Conservation (phyloP, 2,113 vertebrate genomes). For the Jaculus jaculus region DNA sequence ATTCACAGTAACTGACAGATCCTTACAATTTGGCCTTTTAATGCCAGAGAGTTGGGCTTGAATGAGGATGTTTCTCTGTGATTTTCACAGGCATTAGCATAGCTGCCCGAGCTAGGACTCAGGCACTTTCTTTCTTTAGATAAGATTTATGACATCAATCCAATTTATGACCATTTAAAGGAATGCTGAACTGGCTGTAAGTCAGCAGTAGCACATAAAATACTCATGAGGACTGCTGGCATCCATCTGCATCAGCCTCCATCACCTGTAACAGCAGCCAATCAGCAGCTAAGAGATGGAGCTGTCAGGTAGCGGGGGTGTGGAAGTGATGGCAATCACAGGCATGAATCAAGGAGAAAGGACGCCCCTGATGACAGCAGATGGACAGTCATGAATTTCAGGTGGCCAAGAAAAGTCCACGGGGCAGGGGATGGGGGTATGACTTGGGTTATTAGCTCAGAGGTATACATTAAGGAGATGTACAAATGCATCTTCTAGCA, state of each 20-base stretch:
- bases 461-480: neutral
- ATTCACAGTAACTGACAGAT: constrained; percentile 78
- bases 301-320: constrained; percentile 47
- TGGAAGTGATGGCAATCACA: constrained; percentile 20
- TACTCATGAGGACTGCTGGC: constrained; percentile 87
- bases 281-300: constrained; percentile 78
- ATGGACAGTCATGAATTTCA: neutral
- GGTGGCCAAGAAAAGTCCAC: neutral
- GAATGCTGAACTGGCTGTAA: constrained; percentile 90
- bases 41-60: constrained; percentile 61
- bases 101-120: constrained; percentile 80
- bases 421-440: neutral
- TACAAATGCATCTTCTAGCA: neutral
- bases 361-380: constrained; percentile 15
- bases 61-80: constrained; percentile 82
- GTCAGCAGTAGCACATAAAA: constrained; percentile 88
- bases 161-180: constrained; percentile 91
- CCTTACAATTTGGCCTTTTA: constrained; percentile 80
- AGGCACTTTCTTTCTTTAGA: constrained; percentile 84
- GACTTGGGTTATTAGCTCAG: neutral
- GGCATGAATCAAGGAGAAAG: constrained; percentile 49
- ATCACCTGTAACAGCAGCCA: constrained; percentile 82
- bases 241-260: constrained; percentile 85
- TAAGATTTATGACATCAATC: constrained; percentile 89
- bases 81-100: constrained; percentile 83